Evolutionary conservation across 2,797 vertebrate species (phyloP).

Genomic region (Eulemur albifrons): DNA sequence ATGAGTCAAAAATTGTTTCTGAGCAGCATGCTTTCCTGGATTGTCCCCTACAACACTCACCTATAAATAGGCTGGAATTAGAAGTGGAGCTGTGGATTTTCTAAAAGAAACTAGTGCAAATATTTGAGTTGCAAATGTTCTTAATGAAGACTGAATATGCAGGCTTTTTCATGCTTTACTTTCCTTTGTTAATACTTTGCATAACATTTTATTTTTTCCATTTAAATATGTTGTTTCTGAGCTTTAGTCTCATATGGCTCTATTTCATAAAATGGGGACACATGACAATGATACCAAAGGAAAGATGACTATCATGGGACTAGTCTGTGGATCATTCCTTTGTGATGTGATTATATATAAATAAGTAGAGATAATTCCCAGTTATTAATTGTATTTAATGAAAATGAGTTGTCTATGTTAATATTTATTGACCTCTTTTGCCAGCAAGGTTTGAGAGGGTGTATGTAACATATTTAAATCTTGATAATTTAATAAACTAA

Average conservation of each 20-base stretch:
- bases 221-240: not conserved
- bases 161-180: not conserved
- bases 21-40: not conserved
- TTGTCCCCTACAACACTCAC: not conserved
- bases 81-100: not conserved
- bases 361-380: not conserved
- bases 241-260: not conserved
- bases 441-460: not conserved
- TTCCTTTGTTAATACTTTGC: not conserved
- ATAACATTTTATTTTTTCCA: not conserved
- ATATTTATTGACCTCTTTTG: not conserved
- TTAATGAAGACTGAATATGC: not conserved
- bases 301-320: not conserved
- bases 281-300: not conserved
- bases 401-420: not conserved
- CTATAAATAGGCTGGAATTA: not conserved
- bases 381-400: not conserved
- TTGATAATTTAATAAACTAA: not conserved
- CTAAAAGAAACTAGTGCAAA: not conserved
- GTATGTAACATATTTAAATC: not conserved
- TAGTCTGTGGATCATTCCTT: not conserved
- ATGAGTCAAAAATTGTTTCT: not conserved
- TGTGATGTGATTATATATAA: not conserved
- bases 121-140: not conserved
- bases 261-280: not conserved